Evolutionary conservation across 2,113 vertebrate genomes (phyloP), one percentile per base, ranked within the genome.

Genomic region (Stigmatopora argus): DNA sequence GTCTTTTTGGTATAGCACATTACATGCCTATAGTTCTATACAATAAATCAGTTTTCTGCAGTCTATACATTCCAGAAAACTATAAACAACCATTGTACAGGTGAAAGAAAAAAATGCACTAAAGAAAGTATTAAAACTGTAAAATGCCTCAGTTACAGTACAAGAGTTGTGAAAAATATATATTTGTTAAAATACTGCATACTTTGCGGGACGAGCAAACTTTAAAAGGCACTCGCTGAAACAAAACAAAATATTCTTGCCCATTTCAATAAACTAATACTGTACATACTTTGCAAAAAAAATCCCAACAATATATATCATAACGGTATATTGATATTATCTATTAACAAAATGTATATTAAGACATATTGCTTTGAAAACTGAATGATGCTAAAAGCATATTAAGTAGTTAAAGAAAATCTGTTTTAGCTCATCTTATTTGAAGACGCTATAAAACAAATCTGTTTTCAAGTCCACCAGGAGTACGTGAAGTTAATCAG

Each of bases 221-320:
- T 64, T 74, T 12, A 76, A 75, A 74, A 88, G 84, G 85, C 87
- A 86, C 81, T 83, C 79, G 49, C 49, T 80, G 68, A 83, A 81
- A 68, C 64, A 63, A 44, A 23, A n/a, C 52, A 41, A 41, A 41
- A 41, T 5, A 17, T 21, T 34, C 56, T 8, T 35, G 6, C 56
- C 14, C 70, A 46, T 56, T 12, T 66, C 56, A 62, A 17, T 31
- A 23, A 68, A 19, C 21, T 10, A 64, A 45, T 65, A 5, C 14
- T 61, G 31, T 35, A 71, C 19, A 66, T 65, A 64, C 17, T 15
- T 5, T 26, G 9, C 38, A 62, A 47, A 4, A 60, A 31, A 31
- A 31, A 31, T 31, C 26, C 26, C 26, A 31, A 31, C 26, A 31
- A 31, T 31, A 31, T 31, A 31, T 31, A 31, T 31, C 48, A 34